Conservation (phyloP, 2,113 vertebrate genomes). For the Sterna hirundo region DNA sequence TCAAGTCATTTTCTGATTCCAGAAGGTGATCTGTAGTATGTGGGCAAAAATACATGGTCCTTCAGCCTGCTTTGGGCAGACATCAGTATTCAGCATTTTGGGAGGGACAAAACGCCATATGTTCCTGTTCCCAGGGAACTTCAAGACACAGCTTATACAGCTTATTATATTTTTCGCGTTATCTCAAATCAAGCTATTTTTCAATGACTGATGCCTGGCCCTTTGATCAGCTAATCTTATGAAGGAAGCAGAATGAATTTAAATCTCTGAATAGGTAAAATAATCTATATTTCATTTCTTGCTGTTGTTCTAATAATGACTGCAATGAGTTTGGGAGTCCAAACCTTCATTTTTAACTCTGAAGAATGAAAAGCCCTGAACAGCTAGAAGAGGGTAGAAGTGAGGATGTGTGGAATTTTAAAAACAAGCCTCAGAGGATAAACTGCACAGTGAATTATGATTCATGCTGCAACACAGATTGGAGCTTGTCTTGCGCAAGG, state of each 20-base stretch:
- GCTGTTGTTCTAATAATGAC: not conserved
- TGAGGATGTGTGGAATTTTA: not conserved
- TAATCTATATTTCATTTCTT: not conserved
- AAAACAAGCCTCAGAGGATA: not conserved
- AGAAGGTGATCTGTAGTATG: not conserved
- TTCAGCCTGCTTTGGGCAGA: not conserved
- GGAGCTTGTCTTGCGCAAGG: conserved; percentile 17
- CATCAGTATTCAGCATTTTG: not conserved
- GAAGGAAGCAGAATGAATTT: not conserved
- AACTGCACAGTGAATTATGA: conserved; percentile 39
- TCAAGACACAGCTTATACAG: not conserved
- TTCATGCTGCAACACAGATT: conserved; percentile 11
- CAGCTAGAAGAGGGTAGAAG: not conserved
- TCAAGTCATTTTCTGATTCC: not conserved
- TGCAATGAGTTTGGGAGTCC: not conserved
- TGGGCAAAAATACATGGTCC: not conserved
- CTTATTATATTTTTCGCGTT: not conserved
- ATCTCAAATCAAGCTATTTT: not conserved
- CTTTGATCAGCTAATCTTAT: not conserved
- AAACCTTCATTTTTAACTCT: not conserved
- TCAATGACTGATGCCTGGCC: not conserved
- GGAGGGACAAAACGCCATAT: not conserved
- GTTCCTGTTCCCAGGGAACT: not conserved
- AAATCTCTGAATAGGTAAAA: not conserved
- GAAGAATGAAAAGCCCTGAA: not conserved